Percentiles rank a stretch among this genome's conserved stretches.
Evolutionary conservation across 1,140 invertebrate species (phyloP).

Genomic region (Camponotus floridanus): DNA sequence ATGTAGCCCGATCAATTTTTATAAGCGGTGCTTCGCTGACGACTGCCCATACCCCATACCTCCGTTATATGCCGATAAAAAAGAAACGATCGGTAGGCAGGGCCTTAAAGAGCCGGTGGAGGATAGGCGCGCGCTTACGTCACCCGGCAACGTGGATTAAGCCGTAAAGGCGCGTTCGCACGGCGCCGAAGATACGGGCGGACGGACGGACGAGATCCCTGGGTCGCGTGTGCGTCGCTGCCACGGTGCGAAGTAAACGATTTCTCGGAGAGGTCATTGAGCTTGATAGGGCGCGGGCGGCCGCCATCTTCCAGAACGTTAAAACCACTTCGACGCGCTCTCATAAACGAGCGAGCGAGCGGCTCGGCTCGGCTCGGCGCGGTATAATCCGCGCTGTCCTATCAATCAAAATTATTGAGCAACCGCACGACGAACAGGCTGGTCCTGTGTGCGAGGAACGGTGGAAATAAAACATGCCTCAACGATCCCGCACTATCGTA

Average conservation of each 20-base stretch:
- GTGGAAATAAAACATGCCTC: constrained; percentile 10
- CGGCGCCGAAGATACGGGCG: constrained; percentile 63
- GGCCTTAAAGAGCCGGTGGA: constrained; percentile 24
- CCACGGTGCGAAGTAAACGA: constrained; percentile 76
- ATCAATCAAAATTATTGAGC: constrained; percentile 64
- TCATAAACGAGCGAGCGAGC: constrained; percentile 49
- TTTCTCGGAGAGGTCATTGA: constrained; percentile 83
- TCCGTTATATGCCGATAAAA: constrained; percentile 14
- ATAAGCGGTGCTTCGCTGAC: constrained; percentile 1
- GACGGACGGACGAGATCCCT: constrained; percentile 47
- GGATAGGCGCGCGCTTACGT: constrained; percentile 64
- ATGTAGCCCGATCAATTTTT: not conserved
- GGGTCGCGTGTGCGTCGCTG: constrained; percentile 52
- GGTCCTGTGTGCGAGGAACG: not conserved
- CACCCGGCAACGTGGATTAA: constrained; percentile 65
- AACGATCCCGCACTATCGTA: constrained; percentile 28
- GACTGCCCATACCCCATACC: constrained; percentile 29
- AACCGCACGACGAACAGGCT: constrained; percentile 19
- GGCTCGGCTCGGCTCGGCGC: not conserved
- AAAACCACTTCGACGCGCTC: constrained; percentile 75
- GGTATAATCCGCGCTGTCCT: constrained; percentile 49
- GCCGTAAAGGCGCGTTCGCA: constrained; percentile 72
- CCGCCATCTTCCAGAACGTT: constrained; percentile 79
- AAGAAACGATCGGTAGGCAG: constrained; percentile 10
- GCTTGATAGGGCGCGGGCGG: constrained; percentile 82